Base-by-base conservation (phyloP, 2,888 invertebrate species). In the Noctua comes region DNA sequence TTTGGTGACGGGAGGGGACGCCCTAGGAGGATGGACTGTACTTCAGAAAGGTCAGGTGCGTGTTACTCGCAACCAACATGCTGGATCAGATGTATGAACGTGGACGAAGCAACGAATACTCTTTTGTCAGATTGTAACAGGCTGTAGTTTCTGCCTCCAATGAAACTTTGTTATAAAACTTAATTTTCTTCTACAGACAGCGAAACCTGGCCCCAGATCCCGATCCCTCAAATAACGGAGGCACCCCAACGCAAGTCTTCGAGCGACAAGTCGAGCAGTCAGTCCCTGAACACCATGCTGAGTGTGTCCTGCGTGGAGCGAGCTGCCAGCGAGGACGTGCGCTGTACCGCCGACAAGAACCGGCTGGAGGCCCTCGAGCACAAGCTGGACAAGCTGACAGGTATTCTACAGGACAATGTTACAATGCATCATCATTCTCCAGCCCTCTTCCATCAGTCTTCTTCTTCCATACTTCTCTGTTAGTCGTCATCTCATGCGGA, bases 161-260 rank as follows among this genome's bases (percentile, higher is more conserved):
- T 27, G 27, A 24, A 24, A 36, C 21, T 31, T 65, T 43, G 16
- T 24, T 48, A 40, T 5, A 24, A n/a, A n/a, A 43, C 16, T n/a
- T 1, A 75, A 11, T 75, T 65, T 27, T 59, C 5, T 65, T 8
- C 59, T 54, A 1, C 92, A 96, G 96, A 90, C 74, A 94, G 92
- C 84, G 96, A 96, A 73, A 95, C 95, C 0, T 97, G 97, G 97
- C 97, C 97, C 1, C 94, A 94, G 86, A 97, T 97, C 74, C 95
- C 97, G 1, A 89, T 97, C 31, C 96, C 94, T 0, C 96, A 96
- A 84, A 95, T 97, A 70, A 93, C 94, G 0, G 96, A 96, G 66
- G 96, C 96, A 43, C 94, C 95, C 84, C 95, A 95, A 76, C 92
- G 96, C 71, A 96, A 96, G 81, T 94, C 95, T 51, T 95, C 96